These are phyloP conservation scores for Rhopalosiphum padi DNA, from an alignment of 1,140 invertebrate species.

Conservation along the genomic window DNA sequence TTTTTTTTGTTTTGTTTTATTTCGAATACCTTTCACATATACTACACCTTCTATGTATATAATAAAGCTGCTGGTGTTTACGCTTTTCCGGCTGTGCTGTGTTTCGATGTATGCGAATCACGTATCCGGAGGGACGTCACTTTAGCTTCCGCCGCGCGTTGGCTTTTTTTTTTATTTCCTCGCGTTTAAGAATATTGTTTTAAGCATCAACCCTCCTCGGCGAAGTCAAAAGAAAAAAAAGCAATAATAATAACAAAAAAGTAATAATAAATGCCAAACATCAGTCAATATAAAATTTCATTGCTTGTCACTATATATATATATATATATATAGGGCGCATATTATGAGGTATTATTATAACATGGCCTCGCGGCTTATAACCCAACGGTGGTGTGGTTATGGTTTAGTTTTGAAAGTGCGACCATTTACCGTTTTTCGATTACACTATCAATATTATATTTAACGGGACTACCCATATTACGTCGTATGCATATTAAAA, in stretches of 20 bases:
- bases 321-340: no score
- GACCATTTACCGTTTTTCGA: not conserved
- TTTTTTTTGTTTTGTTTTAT: conserved; percentile 27
- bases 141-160: not conserved
- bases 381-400: not conserved
- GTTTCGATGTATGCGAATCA: conserved; percentile 21
- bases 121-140: conserved; percentile 35
- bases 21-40: conserved; percentile 39
- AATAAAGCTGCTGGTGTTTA: not conserved
- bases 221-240: not conserved
- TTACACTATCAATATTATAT: not conserved
- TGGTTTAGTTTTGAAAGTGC: not conserved
- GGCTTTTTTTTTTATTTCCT: not conserved
- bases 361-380: not conserved
- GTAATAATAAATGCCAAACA: not conserved
- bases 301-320: not conserved
- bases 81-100: conserved; percentile 17
- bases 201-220: not conserved
- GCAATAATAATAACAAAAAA: not conserved
- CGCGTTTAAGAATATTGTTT: conserved; percentile 36
- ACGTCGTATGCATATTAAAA: not conserved
- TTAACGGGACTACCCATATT: not conserved
- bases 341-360: not conserved
- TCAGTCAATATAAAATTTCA: not conserved
- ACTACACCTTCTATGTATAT: not conserved